A percentile compares a stretch with the other conserved stretches of the same genome.
phyloP scores from a whole-genome alignment of 2,888 invertebrate genomes.

The Aelia acuminata region DNA sequence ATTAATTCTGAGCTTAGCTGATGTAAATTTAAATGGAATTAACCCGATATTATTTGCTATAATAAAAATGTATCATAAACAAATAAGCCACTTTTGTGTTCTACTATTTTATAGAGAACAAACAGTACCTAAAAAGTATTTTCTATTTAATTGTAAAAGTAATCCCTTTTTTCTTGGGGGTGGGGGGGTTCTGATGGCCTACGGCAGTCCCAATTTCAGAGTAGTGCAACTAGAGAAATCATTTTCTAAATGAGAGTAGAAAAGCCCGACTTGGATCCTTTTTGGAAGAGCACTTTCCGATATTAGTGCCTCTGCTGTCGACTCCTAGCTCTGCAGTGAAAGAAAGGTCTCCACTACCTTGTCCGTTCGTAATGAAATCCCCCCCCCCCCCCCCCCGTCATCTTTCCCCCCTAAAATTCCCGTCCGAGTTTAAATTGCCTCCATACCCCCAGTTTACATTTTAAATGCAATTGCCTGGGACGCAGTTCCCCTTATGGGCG shows the following conservation, averaged over 20 bases:
- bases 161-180: background rate
- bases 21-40: too few relatives aligned
- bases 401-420: background rate
- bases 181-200: too few relatives aligned
- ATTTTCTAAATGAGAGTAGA: slow-evolving; percentile 27
- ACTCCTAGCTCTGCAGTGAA: background rate
- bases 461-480: background rate
- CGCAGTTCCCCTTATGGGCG: background rate
- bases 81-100: too few relatives aligned
- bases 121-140: too few relatives aligned
- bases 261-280: background rate
- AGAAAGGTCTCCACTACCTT: background rate
- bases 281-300: background rate
- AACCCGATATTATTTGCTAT: too few relatives aligned
- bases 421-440: slow-evolving; percentile 3
- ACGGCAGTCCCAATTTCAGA: background rate
- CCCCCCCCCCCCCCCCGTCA: background rate
- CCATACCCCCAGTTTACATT: slow-evolving; percentile 7
- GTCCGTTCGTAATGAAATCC: background rate
- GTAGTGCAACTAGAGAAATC: background rate
- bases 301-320: background rate
- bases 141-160: background rate
- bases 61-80: too few relatives aligned
- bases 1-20: too few relatives aligned
- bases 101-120: too few relatives aligned